Base-by-base conservation (phyloP, 37 sponge, comb jelly and placozoan species). In the Axinella damicornis region DNA sequence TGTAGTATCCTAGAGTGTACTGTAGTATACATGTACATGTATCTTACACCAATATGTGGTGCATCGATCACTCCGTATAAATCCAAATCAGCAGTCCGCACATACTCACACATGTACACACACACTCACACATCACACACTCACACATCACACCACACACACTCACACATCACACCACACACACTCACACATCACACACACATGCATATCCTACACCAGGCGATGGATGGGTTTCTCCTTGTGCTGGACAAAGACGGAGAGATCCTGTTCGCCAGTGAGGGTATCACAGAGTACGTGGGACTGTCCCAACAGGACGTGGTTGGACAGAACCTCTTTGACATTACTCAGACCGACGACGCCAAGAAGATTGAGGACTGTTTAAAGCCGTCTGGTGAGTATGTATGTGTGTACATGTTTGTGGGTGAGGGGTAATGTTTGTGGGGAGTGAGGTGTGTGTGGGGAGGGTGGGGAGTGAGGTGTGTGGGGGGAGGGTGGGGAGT, bases 171-270 rank as follows among this genome's bases (percentile, higher is more conserved):
- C 22, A 19, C 64, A 28, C 63, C 74, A 52, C 74, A 52, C 74
- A 21, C 74, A 28, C 74, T 53, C 53, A 21, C 46, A 21, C 38
- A n/a, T n/a, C n/a, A n/a, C n/a, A n/a, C n/a, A n/a, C n/a, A n/a
- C n/a, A n/a, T n/a, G n/a, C n/a, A n/a, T n/a, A n/a, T n/a, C n/a
- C n/a, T n/a, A n/a, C n/a, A n/a, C n/a, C n/a, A 91, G 91, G 86
- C 86, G 13, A 66, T 91, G 77, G 91, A 91, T 69, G 91, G 91
- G 41, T 91, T 91, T 61, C 70, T 91, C 25, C 30, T 91, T 15
- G 86, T 91, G 12, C 25, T 91, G 24, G 80, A 85, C 55, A 39
- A 66, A 32, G 76, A 68, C 30, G 81, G 71, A 12, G 69, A 55
- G 30, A 73, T 91, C 20, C 77, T 91, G 14, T 91, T 60, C 25